Evolutionary conservation across 2,888 invertebrate genomes (phyloP), one percentile per base, ranked within the genome.

Genomic region (Mesochorus sp.): DNA sequence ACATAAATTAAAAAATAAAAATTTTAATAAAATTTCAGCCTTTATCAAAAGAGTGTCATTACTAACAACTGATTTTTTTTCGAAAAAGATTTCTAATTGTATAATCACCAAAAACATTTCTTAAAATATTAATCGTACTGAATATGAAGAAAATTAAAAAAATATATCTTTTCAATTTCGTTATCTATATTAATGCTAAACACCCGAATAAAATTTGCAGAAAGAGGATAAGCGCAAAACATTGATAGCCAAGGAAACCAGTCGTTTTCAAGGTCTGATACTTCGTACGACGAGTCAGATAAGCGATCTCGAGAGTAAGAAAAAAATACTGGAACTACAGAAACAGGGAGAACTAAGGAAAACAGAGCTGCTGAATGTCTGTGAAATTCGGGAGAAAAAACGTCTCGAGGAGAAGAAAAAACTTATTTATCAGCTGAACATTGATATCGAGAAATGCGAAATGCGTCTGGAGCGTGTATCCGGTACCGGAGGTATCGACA

Each of bases 141-240:
- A n/a, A n/a, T n/a, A n/a, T n/a, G n/a, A n/a, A n/a, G n/a, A n/a
- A n/a, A n/a, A n/a, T n/a, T n/a, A n/a, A n/a, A n/a, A n/a, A n/a
- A n/a, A n/a, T n/a, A n/a, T n/a, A n/a, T n/a, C n/a, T n/a, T n/a
- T n/a, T n/a, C n/a, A n/a, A n/a, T n/a, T n/a, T n/a, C n/a, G n/a
- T n/a, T n/a, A n/a, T n/a, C n/a, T n/a, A n/a, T n/a, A n/a, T n/a
- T n/a, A n/a, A n/a, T n/a, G n/a, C n/a, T n/a, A n/a, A n/a, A n/a
- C n/a, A n/a, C n/a, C n/a, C n/a, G n/a, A n/a, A n/a, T n/a, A n/a
- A 17, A 49, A 39, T 59, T 39, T 76, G 1, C 53, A 90, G 90
- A 86, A 86, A 62, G 88, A 91, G 76, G 86, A 88, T 14, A 89
- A 88, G 67, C 85, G 83, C 2, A 88, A 87, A 78, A 62, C 68